Base-by-base conservation (phyloP, 2,888 invertebrate genomes). In the Cryptocheilus praepositus region DNA sequence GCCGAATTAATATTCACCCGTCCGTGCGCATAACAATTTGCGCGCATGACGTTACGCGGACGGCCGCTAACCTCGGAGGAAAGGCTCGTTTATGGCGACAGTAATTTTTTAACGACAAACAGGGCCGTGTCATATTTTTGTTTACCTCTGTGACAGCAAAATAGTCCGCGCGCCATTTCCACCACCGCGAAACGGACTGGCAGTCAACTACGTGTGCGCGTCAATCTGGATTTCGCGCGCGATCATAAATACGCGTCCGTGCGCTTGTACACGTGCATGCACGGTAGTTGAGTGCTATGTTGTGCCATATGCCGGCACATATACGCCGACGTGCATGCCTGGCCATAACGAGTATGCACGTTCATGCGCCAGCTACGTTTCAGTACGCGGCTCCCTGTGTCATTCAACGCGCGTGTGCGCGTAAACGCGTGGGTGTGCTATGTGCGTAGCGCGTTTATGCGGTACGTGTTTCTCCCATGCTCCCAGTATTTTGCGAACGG, bases 101-200 rank as follows among this genome's bases (percentile, higher is more conserved):
- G 65, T 77, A 69, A 77, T 73, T 77, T 75, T 77, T 77, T 69
- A 73, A 73, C 77, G 74, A 60, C 74, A 52, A 36, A 64, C 58
- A 54, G 61, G 63, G 61, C 51, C 67, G 61, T 56, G 67, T 60
- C 60, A 64, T 72, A 74, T 74, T 77, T 77, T 74, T 72, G 71
- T 70, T 77, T 66, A 62, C 58, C 63, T 16, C 36, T 25, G 11
- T 28, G 67, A 59, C 71, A 19, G 61, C 45, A 55, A 66, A 71
- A 77, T 77, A 69, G 67, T 64, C 55, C 43, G 65, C 45, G 58
- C 51, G n/a, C n/a, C 55, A 16, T 16, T 25, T 15, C 11, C n/a
- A 28, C 44, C 4, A 19, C 19, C 53, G 25, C 25, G 21, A 21
- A 53, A 53, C 25, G 15, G 21, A 22, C 22, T 16, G 7, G 51